phyloP scores from a whole-genome alignment of 35 echinoderm and acorn worm species.

The Patiria miniata region DNA sequence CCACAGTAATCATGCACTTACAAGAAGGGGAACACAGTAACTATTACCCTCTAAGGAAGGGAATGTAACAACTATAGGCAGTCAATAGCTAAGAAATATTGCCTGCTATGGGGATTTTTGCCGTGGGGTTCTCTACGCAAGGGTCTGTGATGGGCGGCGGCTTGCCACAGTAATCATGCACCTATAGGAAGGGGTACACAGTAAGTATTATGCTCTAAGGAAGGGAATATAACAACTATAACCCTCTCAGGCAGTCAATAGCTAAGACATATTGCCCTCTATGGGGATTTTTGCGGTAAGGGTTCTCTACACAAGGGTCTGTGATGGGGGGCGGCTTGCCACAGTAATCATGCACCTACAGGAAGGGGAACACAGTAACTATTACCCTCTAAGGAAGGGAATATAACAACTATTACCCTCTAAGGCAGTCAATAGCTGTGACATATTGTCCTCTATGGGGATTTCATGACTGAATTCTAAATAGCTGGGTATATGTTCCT shows the following conservation, averaged over 20 bases:
- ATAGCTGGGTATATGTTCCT: too few relatives aligned
- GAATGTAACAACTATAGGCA: background rate
- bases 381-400: background rate
- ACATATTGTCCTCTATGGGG: background rate
- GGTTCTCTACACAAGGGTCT: slow-evolving; percentile 63
- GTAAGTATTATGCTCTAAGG: background rate
- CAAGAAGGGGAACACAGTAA: background rate
- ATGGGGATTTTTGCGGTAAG: slow-evolving; percentile 46
- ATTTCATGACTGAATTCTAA: background rate
- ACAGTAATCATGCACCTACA: slow-evolving; percentile 71
- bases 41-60: background rate
- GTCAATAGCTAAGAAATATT: too few relatives aligned
- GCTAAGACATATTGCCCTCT: too few relatives aligned
- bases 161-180: slow-evolving; percentile 66
- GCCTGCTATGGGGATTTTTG: background rate
- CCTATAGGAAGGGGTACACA: background rate
- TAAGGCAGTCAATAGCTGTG: background rate
- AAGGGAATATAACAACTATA: background rate
- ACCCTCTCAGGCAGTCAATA: too few relatives aligned
- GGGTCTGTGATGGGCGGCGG: slow-evolving; percentile 57
- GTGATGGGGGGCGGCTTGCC: slow-evolving; percentile 46
- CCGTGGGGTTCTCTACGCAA: slow-evolving; percentile 61
- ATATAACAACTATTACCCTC: background rate
- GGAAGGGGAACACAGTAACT: background rate
- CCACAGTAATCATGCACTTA: slow-evolving; percentile 74